Evolutionary conservation across 2,113 vertebrate genomes (phyloP).

Genomic region (Tenebrosternarchus preto): DNA sequence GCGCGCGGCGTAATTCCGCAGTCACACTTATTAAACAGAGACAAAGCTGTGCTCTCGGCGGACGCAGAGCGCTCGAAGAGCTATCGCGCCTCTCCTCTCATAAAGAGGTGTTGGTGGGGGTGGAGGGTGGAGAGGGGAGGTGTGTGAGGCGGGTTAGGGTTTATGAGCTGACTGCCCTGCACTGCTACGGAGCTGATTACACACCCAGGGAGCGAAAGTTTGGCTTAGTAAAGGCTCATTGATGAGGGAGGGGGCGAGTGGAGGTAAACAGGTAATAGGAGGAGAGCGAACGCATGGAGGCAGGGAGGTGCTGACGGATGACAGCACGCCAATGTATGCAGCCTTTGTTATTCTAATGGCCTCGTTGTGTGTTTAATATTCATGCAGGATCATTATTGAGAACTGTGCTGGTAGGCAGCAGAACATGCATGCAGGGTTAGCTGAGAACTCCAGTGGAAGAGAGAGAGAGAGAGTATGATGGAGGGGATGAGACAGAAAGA

Average conservation of each 20-base stretch:
- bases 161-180: background rate
- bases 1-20: background rate
- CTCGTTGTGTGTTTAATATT: conserved; percentile 38
- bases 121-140: background rate
- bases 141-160: background rate
- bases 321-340: conserved; percentile 44
- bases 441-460: background rate
- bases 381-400: conserved; percentile 10
- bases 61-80: background rate
- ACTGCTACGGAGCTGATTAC: too few relatives aligned
- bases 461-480: conserved; percentile 29
- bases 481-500: conserved; percentile 11
- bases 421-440: background rate
- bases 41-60: background rate
- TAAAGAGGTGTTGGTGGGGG: background rate
- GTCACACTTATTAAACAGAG: background rate
- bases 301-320: conserved; percentile 40
- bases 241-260: conserved; percentile 35
- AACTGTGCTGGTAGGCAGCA: too few relatives aligned
- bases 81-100: background rate
- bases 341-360: conserved; percentile 66
- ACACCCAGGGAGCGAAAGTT: background rate
- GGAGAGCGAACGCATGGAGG: background rate
- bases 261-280: conserved; percentile 37
- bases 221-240: background rate